Conservation (phyloP, 2,113 vertebrate genomes). For the Capreolus pygargus region DNA sequence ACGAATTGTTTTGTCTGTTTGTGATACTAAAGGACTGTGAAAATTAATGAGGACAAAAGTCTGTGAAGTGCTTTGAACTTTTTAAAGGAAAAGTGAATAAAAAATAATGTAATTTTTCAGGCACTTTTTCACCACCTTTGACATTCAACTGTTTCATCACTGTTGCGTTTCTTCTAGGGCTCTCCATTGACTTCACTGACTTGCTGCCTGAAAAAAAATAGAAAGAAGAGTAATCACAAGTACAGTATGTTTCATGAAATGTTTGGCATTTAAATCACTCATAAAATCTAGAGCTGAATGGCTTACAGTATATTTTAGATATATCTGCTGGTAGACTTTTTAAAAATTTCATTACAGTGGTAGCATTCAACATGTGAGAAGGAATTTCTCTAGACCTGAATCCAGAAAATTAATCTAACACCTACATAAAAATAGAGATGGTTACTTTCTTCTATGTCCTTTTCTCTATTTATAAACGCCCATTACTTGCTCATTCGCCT, state of each 20-base stretch:
- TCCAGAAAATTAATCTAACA: slow-evolving; percentile 25
- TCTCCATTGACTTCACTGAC: neutral
- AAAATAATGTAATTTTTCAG: neutral
- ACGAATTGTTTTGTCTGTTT: neutral
- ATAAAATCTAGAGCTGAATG: slow-evolving; percentile 17
- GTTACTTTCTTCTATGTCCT: slow-evolving; percentile 15
- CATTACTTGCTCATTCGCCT: slow-evolving; percentile 45
- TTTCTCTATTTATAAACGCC: slow-evolving; percentile 46
- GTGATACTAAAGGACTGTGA: neutral
- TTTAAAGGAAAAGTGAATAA: neutral
- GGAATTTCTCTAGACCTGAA: slow-evolving; percentile 24
- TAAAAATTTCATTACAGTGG: neutral
- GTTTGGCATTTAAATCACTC: slow-evolving; percentile 14
- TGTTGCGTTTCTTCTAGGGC: neutral
- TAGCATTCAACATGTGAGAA: slow-evolving; percentile 13
- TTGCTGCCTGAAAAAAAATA: neutral
- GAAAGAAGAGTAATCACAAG: neutral
- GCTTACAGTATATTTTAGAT: neutral
- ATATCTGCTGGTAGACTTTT: neutral
- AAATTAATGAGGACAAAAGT: neutral
- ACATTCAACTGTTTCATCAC: neutral
- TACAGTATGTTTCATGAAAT: neutral
- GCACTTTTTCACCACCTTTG: neutral
- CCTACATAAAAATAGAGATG: slow-evolving; percentile 7
- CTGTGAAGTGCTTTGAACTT: neutral